Percentiles rank a stretch among this genome's conserved stretches.
Evolutionary conservation across 1,140 invertebrate species (phyloP).

Genomic region (Aphis craccivora): DNA sequence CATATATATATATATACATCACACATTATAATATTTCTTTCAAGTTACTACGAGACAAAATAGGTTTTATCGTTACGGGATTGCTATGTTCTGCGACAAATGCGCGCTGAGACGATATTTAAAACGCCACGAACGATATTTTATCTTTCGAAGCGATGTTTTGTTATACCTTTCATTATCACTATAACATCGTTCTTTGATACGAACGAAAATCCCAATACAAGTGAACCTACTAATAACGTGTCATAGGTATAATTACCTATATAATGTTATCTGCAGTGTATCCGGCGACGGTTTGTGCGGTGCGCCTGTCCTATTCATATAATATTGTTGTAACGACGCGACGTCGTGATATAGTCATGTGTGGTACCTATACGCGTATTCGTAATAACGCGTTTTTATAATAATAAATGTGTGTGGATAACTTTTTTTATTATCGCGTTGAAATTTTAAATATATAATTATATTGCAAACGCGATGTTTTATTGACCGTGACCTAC

Average conservation of each 20-base stretch:
- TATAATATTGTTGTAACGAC: background rate
- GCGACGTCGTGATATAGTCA: background rate
- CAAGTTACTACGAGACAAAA: background rate
- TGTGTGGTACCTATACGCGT: background rate
- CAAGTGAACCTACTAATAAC: background rate
- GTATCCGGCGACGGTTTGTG: background rate
- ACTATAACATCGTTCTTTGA: background rate
- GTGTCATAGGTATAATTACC: too few species aligned
- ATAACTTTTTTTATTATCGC: background rate
- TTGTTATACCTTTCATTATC: background rate
- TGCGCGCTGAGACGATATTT: background rate
- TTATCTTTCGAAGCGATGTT: background rate
- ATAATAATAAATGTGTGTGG: background rate
- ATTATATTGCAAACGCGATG: conserved; percentile 3
- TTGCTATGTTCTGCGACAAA: background rate
- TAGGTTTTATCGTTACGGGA: background rate
- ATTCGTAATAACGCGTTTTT: background rate
- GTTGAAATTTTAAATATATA: background rate
- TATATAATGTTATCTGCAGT: background rate
- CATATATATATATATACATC: background rate
- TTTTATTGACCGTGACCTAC: conserved; percentile 53
- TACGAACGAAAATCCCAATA: background rate
- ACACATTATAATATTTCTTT: background rate
- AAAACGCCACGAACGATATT: background rate
- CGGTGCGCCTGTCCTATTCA: background rate